phyloP scores from a whole-genome alignment of 1,140 invertebrate genomes.

The Solenopsis invicta region DNA sequence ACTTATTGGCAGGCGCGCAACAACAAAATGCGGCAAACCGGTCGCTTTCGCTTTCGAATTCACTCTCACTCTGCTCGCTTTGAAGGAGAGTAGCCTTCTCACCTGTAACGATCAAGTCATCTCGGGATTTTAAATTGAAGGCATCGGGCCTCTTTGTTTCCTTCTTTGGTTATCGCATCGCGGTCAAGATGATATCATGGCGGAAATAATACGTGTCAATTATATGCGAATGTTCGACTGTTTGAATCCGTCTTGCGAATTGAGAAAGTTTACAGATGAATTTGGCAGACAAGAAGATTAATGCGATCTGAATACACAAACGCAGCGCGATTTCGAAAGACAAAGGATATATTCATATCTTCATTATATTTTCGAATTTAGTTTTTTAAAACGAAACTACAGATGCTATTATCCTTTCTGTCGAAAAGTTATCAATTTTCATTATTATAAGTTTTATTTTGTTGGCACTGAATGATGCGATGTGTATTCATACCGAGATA shows the following conservation, averaged over 20 bases:
- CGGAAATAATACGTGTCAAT: constrained; percentile 13
- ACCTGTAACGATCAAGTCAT: constrained; percentile 36
- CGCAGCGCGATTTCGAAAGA: background rate
- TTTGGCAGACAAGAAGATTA: background rate
- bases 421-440: constrained; percentile 13
- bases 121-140: constrained; percentile 48
- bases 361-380: background rate
- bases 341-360: background rate
- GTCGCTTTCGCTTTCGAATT: constrained; percentile 75
- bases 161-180: constrained; percentile 8
- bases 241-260: background rate
- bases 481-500: background rate
- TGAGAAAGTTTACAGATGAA: constrained; percentile 16
- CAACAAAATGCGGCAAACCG: constrained; percentile 53
- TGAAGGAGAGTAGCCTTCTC: constrained; percentile 56
- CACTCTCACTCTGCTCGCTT: constrained; percentile 74
- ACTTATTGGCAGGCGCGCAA: constrained; percentile 32
- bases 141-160: constrained; percentile 28
- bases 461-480: background rate
- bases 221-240: background rate
- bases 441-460: background rate
- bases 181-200: background rate
- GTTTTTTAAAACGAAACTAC: background rate
- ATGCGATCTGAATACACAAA: background rate
- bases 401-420: background rate